Evolutionary conservation across 2,888 invertebrate species (phyloP), one percentile per base, ranked within the genome.

Genomic region (Caenorhabditis sp.): DNA sequence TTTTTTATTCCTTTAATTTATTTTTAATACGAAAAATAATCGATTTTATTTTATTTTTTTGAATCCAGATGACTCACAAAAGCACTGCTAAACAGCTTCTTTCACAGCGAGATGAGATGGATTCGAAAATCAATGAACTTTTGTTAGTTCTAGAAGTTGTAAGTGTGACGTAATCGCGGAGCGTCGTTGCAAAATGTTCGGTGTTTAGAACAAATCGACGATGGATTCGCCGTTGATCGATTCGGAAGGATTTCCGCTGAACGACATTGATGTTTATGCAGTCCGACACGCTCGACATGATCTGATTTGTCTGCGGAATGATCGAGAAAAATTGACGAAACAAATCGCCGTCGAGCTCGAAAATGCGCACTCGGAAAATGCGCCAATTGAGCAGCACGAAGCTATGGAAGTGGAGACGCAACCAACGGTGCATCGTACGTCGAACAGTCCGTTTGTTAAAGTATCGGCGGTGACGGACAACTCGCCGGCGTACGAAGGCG

Each of bases 271-370:
- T 88, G 92, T 96, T 0, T 94, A 94, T 88, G 93, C 94, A 90
- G 94, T 96, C 0, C 91, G 96, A 62, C 92, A 93, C 87, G 94
- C 95, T 0, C 91, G 97, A 58, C 93, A 95, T 84, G 91, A 91
- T 84, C 94, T 97, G 66, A 93, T 94, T 86, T 94, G 95, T 93
- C 90, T 91, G 92, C n/a, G 94, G 89, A 96, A 95, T 89, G 96
- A 97, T 89, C 92, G 94, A 87, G 94, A 93, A 88, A 91, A 90
- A 1, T 69, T 95, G 37, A 94, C 95, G 93, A 92, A 92, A 77
- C 91, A 92, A 86, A 95, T 97, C 81, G 63, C 62, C 1, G 58
- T 23, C 1, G 68, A 72, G 37, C 50, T 68, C 61, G 72, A 72
- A 31, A 24, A 49, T n/a, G 65, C 65, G 1, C 43, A 58, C 1